Conservation (phyloP, 35 echinoderm and acorn worm genomes). For the Hemicentrotus pulcherrimus region DNA sequence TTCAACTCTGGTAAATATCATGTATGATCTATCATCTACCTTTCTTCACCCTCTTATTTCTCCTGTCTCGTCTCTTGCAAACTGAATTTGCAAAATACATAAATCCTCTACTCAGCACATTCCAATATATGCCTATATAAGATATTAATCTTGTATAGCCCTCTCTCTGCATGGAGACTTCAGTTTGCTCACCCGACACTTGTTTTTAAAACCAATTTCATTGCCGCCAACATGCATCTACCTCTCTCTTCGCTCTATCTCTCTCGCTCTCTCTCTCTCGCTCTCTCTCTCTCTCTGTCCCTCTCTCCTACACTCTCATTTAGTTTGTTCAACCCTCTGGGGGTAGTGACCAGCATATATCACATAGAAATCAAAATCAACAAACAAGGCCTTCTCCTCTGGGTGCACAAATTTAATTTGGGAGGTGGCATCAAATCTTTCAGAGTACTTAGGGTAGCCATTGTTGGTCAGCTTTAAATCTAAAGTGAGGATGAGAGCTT, state of each 20-base stretch:
- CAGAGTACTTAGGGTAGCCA: background rate
- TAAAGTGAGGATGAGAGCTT: background rate
- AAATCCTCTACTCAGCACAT: background rate
- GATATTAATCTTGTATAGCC: background rate
- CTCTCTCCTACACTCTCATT: background rate
- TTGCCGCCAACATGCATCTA: background rate
- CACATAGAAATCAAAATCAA: constrained; percentile 19
- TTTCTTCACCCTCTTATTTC: background rate
- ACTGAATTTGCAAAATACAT: background rate
- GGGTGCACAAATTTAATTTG: constrained; percentile 4
- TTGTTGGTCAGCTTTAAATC: constrained; percentile 2
- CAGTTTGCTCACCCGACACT: background rate
- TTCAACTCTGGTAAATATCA: background rate
- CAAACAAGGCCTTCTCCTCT: background rate
- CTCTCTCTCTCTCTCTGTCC: background rate
- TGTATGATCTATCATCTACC: background rate
- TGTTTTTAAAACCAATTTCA: constrained; percentile 5
- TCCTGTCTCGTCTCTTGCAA: background rate
- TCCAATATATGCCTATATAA: background rate
- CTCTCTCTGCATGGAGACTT: background rate
- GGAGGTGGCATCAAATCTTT: constrained; percentile 16
- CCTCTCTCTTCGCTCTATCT: background rate
- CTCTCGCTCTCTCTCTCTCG: background rate
- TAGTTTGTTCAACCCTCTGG: constrained; percentile 10
- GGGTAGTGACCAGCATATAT: constrained; percentile 9